These are phyloP conservation scores for Micrasema longulum DNA, from an alignment of 1,140 invertebrate genomes.

Conservation along the genomic window DNA sequence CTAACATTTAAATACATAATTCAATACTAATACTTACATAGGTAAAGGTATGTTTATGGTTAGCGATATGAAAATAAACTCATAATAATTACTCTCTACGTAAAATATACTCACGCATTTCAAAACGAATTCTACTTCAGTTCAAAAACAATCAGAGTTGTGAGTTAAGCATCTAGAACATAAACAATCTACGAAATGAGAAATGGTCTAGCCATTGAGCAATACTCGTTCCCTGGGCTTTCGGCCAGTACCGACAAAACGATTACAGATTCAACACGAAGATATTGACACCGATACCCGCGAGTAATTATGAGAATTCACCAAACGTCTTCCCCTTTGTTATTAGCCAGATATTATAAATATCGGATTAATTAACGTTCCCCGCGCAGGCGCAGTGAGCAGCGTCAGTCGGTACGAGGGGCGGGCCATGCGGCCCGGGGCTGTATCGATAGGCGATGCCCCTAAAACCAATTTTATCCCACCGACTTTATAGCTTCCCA, in stretches of 20 bases:
- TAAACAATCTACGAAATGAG: constrained; percentile 16
- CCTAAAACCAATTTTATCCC: constrained; percentile 53
- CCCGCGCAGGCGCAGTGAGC: constrained; percentile 32
- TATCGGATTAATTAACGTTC: constrained; percentile 54
- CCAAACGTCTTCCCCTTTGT: constrained; percentile 39
- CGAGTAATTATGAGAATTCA: constrained; percentile 38
- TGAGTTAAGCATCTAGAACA: not conserved
- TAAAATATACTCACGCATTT: no score
- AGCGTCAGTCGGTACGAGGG: constrained; percentile 31
- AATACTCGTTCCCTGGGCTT: not conserved
- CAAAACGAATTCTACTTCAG: no score
- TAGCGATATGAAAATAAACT: no score
- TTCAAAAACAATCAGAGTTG: no score
- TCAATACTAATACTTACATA: no score
- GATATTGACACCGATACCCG: constrained; percentile 53
- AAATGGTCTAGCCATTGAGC: constrained; percentile 10
- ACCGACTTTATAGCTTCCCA: constrained; percentile 53
- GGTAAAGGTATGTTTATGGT: no score
- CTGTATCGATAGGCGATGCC: constrained; percentile 45
- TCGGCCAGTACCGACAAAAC: constrained; percentile 19
- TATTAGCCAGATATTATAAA: constrained; percentile 51
- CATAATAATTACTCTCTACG: no score
- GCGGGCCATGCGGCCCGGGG: constrained; percentile 39
- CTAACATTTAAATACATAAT: no score
- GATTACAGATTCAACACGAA: constrained; percentile 41